Percentiles rank a stretch among this genome's conserved stretches.
Evolutionary conservation across 2,888 invertebrate genomes (phyloP).

Genomic region (Tipula lateralis): DNA sequence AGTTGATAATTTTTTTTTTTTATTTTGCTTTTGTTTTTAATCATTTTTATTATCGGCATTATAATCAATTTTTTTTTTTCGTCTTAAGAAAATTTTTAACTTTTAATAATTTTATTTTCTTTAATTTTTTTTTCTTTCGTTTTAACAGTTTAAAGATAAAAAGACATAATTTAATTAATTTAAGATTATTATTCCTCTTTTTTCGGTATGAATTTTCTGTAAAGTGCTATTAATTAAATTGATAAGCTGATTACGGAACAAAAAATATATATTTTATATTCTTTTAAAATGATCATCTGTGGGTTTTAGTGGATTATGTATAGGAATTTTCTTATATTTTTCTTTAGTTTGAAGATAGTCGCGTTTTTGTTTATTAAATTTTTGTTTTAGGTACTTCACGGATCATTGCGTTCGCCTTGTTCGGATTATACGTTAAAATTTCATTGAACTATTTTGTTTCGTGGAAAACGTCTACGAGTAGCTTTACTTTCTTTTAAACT

Average conservation of each 20-base stretch:
- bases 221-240: slow-evolving; percentile 19
- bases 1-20: slow-evolving; percentile 7
- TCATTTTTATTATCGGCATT: slow-evolving; percentile 19
- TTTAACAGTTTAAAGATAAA: background rate
- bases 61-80: background rate
- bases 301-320: background rate
- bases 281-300: background rate
- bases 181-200: background rate
- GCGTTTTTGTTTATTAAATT: too few relatives aligned
- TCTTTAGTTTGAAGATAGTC: background rate
- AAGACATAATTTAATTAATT: slow-evolving; percentile 24
- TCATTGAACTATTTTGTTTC: background rate
- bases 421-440: background rate
- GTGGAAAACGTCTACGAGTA: too few relatives aligned
- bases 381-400: background rate
- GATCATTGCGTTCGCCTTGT: background rate
- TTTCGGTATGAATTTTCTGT: background rate
- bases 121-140: background rate
- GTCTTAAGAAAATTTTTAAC: background rate
- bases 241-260: background rate
- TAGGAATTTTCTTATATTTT: background rate
- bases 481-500: too few relatives aligned
- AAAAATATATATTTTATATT: background rate
- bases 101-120: slow-evolving; percentile 9
- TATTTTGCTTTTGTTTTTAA: background rate